Percentiles rank a stretch among this genome's conserved stretches.
These are phyloP conservation scores for Pomacea canaliculata DNA, from an alignment of 2,888 invertebrate genomes.

Conservation along the genomic window DNA sequence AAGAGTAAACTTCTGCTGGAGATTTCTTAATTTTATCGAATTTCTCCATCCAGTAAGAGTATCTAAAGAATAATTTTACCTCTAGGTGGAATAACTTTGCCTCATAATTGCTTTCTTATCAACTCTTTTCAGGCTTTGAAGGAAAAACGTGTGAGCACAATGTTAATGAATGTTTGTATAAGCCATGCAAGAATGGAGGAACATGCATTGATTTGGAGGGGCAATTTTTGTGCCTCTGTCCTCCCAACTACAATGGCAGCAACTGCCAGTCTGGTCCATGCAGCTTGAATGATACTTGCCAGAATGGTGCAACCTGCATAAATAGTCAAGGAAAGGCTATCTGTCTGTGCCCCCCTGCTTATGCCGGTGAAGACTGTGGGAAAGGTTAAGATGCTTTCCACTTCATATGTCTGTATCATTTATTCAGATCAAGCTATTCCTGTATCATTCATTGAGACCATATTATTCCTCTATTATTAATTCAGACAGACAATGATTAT, in stretches of 20 bases:
- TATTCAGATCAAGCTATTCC: too few species aligned
- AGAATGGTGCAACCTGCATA: slow-evolving; percentile 56
- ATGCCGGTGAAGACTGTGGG: slow-evolving; percentile 54
- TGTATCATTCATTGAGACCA: too few species aligned
- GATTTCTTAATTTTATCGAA: too few species aligned
- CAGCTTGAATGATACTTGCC: slow-evolving; percentile 40
- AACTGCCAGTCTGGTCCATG: slow-evolving; percentile 45
- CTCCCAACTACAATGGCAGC: slow-evolving; percentile 43
- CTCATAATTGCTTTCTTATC: neutral
- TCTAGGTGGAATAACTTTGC: too few species aligned
- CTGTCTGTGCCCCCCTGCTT: slow-evolving; percentile 52
- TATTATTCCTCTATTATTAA: too few species aligned
- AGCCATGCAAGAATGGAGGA: slow-evolving; percentile 51
- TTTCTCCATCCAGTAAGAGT: too few species aligned
- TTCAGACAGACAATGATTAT: too few species aligned
- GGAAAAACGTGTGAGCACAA: slow-evolving; percentile 38
- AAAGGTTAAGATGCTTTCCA: slow-evolving; percentile 45
- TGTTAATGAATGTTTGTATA: slow-evolving; percentile 36
- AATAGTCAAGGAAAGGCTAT: slow-evolving; percentile 32
- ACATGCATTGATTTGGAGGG: slow-evolving; percentile 39
- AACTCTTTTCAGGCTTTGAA: slow-evolving; percentile 38
- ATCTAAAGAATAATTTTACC: too few species aligned
- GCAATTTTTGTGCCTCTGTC: slow-evolving; percentile 46
- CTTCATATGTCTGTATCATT: too few species aligned
- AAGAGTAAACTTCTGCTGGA: too few species aligned